These are phyloP conservation scores for Ectropis grisescens DNA, from an alignment of 1,140 invertebrate genomes.

Conservation along the genomic window DNA sequence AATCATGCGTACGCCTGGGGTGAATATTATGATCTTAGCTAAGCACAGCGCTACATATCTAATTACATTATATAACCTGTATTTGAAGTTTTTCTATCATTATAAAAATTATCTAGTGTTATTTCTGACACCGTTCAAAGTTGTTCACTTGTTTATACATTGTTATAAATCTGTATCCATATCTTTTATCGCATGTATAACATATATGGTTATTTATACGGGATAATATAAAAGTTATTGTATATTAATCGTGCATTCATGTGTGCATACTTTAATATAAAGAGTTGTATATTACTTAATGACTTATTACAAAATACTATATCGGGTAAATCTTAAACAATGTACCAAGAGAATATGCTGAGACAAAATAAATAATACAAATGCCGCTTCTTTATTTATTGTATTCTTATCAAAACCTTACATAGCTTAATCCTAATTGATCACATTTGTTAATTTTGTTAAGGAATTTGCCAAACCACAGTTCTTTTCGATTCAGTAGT, in stretches of 20 bases:
- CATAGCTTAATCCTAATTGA: no score
- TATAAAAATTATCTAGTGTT: slow-evolving; percentile 50
- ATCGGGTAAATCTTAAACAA: slow-evolving; percentile 56
- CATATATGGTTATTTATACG: slow-evolving; percentile 57
- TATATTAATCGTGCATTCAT: slow-evolving; percentile 56
- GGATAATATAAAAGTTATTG: slow-evolving; percentile 46
- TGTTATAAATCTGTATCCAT: slow-evolving; percentile 59
- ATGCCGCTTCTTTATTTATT: slow-evolving; percentile 64
- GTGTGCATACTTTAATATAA: slow-evolving; percentile 57
- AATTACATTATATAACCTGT: slow-evolving; percentile 43
- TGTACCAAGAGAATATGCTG: slow-evolving; percentile 65
- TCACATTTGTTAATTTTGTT: no score
- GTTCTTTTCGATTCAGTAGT: no score
- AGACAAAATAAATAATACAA: slow-evolving; percentile 63
- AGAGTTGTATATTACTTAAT: slow-evolving; percentile 56
- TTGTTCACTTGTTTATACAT: slow-evolving; percentile 65
- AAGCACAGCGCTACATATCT: slow-evolving; percentile 59
- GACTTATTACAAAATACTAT: slow-evolving; percentile 35
- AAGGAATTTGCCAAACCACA: no score
- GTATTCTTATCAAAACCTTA: no score
- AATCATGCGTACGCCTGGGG: slow-evolving; percentile 29
- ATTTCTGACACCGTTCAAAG: slow-evolving; percentile 55
- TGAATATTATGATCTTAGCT: slow-evolving; percentile 30
- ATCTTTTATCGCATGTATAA: slow-evolving; percentile 52
- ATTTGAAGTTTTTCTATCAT: slow-evolving; percentile 55